phyloP scores from a whole-genome alignment of 2,797 vertebrate genomes.

The Trachops cirrhosus region DNA sequence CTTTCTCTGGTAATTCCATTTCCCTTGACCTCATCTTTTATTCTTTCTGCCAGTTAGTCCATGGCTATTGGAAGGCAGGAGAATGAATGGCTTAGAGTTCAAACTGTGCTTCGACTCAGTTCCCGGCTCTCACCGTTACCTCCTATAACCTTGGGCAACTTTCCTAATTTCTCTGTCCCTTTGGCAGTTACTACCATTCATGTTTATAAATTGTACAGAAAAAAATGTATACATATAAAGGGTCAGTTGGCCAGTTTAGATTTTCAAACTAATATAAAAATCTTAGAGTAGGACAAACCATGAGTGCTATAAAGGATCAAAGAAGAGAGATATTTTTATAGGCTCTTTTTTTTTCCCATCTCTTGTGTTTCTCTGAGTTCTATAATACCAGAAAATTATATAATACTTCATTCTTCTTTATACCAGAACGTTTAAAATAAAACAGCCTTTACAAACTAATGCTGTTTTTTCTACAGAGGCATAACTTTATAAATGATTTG shows the following conservation, averaged over 20 bases:
- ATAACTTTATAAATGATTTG: background rate
- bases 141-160: background rate
- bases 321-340: background rate
- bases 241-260: background rate
- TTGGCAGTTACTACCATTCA: background rate
- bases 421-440: background rate
- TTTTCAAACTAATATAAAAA: slow-evolving; percentile 17
- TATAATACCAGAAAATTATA: background rate
- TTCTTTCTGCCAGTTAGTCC: background rate
- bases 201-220: background rate
- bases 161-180: background rate
- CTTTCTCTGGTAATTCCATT: background rate
- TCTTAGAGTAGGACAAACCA: background rate
- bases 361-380: slow-evolving; percentile 9
- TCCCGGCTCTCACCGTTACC: background rate
- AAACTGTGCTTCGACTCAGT: background rate
- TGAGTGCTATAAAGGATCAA: background rate
- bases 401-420: background rate
- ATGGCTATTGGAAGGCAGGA: background rate
- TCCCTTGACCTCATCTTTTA: background rate
- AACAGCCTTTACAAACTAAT: background rate
- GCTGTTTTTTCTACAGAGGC: background rate
- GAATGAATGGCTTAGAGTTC: background rate
- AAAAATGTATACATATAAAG: background rate
- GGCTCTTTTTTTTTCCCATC: background rate